Evolutionary conservation across 2,797 vertebrate genomes (phyloP).

Genomic region (Psittacula echo): DNA sequence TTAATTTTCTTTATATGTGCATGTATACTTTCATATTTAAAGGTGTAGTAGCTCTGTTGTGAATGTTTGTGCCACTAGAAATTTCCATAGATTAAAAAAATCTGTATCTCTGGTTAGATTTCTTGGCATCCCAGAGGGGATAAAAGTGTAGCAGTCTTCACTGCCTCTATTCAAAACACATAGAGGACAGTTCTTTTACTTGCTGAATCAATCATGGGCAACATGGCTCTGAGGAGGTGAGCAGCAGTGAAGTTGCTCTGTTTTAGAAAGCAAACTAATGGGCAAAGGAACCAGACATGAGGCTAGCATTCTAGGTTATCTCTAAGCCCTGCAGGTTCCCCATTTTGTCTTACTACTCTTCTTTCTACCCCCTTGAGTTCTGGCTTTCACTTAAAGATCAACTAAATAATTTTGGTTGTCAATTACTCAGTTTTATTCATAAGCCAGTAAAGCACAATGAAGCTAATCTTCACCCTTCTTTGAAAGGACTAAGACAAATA

Average conservation of each 20-base stretch:
- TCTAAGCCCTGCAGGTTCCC: not conserved
- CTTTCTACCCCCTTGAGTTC: not conserved
- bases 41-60: not conserved
- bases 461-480: not conserved
- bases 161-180: not conserved
- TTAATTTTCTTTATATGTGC: not conserved
- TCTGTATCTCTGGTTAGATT: not conserved
- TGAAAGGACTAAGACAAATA: not conserved
- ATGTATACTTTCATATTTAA: not conserved
- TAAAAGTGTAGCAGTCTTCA: not conserved
- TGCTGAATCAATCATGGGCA: accelerated
- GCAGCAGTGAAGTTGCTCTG: not conserved
- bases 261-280: not conserved
- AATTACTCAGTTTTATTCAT: not conserved
- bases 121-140: not conserved
- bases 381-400: not conserved
- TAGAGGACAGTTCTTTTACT: not conserved
- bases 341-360: not conserved
- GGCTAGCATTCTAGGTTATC: accelerated
- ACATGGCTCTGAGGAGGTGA: not conserved
- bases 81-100: not conserved
- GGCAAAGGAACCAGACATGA: not conserved
- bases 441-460: not conserved
- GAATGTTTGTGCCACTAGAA: not conserved
- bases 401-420: not conserved